A percentile compares a stretch with the other conserved stretches of the same genome.
These are phyloP conservation scores for Aphaenogaster ashmeadi DNA, from an alignment of 1,140 invertebrate species.

Conservation along the genomic window DNA sequence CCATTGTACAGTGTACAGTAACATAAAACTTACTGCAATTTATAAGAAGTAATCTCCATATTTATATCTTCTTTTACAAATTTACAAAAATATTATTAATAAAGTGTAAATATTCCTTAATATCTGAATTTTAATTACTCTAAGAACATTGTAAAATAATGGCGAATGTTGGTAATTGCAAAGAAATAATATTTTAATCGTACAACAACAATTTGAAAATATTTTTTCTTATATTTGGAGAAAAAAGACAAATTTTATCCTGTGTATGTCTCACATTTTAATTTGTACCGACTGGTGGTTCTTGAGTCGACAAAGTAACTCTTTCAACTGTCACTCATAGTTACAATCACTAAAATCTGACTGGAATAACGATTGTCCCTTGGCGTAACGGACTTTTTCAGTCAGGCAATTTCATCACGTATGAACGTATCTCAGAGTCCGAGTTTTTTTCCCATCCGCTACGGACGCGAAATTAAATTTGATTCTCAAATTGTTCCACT, in stretches of 20 bases:
- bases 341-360: conserved; percentile 43
- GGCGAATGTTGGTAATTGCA: not conserved
- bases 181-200: conserved; percentile 1
- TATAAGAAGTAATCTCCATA: not conserved
- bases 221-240: not conserved
- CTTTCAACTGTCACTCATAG: conserved; percentile 32
- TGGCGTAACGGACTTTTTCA: conserved; percentile 42
- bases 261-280: not conserved
- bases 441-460: conserved; percentile 4
- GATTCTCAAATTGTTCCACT: conserved; percentile 25
- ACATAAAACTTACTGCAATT: not conserved
- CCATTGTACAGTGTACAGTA: not conserved
- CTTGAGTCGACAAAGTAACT: conserved; percentile 8
- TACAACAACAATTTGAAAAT: not conserved
- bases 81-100: not conserved
- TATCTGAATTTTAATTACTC: not conserved
- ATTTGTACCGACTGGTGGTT: not conserved
- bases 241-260: not conserved
- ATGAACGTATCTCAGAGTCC: conserved; percentile 19
- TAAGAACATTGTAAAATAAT: conserved; percentile 17
- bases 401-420: not conserved
- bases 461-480: conserved; percentile 45
- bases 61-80: not conserved
- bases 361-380: conserved; percentile 29
- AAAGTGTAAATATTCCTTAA: not conserved